These are phyloP conservation scores for Galagoides demidoff DNA, from an alignment of 2,797 vertebrate species.

Conservation along the genomic window DNA sequence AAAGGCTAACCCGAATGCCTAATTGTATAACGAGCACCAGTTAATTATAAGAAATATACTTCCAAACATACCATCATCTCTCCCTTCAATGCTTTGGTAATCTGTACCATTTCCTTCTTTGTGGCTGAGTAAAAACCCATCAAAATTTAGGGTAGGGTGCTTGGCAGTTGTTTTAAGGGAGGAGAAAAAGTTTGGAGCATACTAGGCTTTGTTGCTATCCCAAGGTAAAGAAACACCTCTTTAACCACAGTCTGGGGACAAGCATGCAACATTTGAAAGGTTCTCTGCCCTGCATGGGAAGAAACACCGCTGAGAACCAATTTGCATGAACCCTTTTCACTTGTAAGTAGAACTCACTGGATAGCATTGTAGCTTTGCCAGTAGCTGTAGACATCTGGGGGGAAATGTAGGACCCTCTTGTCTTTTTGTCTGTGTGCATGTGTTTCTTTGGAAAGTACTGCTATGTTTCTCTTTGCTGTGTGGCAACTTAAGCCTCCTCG, in stretches of 20 bases:
- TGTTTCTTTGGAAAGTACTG: conserved; percentile 81
- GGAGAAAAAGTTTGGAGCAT: neutral
- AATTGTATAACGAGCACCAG: neutral
- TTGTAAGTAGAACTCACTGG: conserved; percentile 74
- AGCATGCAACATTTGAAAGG: conserved; percentile 83
- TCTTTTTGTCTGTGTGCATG: conserved; percentile 85
- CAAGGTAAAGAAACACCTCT: conserved; percentile 64
- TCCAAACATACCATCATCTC: neutral
- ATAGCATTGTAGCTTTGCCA: conserved; percentile 60
- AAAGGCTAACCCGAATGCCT: neutral
- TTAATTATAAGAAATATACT: neutral
- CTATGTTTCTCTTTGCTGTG: conserved; percentile 83
- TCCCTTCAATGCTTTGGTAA: neutral
- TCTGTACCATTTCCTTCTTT: neutral
- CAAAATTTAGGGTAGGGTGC: neutral
- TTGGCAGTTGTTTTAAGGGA: neutral
- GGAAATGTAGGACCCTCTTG: conserved; percentile 69
- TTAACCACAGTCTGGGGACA: conserved; percentile 82
- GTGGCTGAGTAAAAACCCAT: neutral
- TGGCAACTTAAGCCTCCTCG: conserved; percentile 86
- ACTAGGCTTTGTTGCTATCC: neutral
- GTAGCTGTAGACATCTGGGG: conserved; percentile 82
- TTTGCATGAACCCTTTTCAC: conserved; percentile 86
- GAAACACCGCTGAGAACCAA: conserved; percentile 83
- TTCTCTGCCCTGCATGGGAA: conserved; percentile 89